Conservation (phyloP, 2,797 vertebrate species). For the Chiloscyllium punctatum region DNA sequence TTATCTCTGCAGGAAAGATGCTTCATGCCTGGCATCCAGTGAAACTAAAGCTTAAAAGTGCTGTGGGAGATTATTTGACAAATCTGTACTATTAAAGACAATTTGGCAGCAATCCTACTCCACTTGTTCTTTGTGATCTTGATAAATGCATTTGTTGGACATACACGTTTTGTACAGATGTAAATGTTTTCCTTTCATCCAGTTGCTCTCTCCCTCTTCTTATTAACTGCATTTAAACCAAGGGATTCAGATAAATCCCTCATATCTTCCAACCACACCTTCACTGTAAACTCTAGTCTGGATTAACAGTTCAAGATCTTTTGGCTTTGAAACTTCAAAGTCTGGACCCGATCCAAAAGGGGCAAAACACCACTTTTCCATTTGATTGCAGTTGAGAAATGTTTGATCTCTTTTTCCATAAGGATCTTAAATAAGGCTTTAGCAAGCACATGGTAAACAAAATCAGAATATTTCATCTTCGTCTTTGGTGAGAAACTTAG, state of each 20-base stretch:
- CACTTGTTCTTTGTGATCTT: background rate
- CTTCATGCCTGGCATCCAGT: background rate
- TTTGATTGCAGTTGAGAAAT: background rate
- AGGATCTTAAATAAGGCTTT: background rate
- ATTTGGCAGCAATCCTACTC: background rate
- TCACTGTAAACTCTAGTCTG: background rate
- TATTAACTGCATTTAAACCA: background rate
- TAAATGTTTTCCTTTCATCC: background rate
- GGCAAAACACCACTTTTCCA: background rate
- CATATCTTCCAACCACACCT: background rate
- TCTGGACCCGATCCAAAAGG: background rate
- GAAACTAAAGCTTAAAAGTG: background rate
- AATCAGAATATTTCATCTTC: background rate
- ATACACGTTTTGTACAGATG: background rate
- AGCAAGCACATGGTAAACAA: background rate
- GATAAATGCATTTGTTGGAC: background rate
- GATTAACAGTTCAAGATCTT: background rate
- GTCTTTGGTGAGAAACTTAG: background rate
- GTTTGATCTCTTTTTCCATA: background rate
- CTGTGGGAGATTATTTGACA: background rate
- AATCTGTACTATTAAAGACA: background rate
- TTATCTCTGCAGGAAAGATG: background rate
- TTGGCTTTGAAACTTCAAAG: background rate
- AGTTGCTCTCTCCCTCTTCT: background rate
- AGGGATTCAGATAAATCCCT: background rate